A percentile compares a stretch with the other conserved stretches of the same genome.
These are phyloP conservation scores for Helarctos malayanus DNA, from an alignment of 2,797 vertebrate genomes.

Conservation along the genomic window DNA sequence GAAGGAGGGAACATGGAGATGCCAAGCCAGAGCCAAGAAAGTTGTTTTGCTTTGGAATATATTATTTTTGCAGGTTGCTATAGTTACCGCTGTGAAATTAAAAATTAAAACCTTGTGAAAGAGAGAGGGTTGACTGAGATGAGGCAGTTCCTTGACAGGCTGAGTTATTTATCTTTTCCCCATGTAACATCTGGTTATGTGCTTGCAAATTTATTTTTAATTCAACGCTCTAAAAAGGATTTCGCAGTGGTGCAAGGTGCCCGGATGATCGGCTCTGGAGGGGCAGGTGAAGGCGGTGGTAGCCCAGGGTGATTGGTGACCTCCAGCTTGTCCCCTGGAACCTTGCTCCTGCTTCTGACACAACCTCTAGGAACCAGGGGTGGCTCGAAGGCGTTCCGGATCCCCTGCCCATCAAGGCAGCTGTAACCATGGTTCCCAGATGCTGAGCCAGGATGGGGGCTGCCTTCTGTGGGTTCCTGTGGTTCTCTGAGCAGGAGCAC, in stretches of 20 bases:
- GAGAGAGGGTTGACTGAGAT: slow-evolving; percentile 88
- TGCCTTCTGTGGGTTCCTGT: background rate
- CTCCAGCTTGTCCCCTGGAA: slow-evolving; percentile 44
- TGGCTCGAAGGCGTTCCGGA: slow-evolving; percentile 58
- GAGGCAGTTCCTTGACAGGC: slow-evolving; percentile 86
- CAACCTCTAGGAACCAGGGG: slow-evolving; percentile 72
- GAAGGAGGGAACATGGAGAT: slow-evolving; percentile 79
- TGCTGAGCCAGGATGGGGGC: slow-evolving; percentile 67
- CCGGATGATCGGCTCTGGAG: background rate
- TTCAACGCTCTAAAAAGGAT: slow-evolving; percentile 82
- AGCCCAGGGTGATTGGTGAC: slow-evolving; percentile 20
- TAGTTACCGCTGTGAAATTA: slow-evolving; percentile 90
- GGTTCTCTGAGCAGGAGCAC: slow-evolving; percentile 52
- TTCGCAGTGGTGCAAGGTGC: slow-evolving; percentile 59
- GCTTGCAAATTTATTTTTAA: slow-evolving; percentile 85
- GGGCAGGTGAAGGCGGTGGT: slow-evolving; percentile 60
- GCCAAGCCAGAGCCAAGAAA: slow-evolving; percentile 84
- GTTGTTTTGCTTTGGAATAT: slow-evolving; percentile 85
- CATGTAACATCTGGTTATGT: slow-evolving; percentile 86
- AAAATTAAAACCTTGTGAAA: slow-evolving; percentile 89
- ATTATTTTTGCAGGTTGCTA: slow-evolving; percentile 90
- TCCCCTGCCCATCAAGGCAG: slow-evolving; percentile 80
- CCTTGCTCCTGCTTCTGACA: slow-evolving; percentile 59
- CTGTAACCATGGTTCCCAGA: slow-evolving; percentile 84
- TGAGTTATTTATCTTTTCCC: slow-evolving; percentile 80